Base-by-base conservation (phyloP, 2,797 vertebrate species). In the Macropus fuliginosus region DNA sequence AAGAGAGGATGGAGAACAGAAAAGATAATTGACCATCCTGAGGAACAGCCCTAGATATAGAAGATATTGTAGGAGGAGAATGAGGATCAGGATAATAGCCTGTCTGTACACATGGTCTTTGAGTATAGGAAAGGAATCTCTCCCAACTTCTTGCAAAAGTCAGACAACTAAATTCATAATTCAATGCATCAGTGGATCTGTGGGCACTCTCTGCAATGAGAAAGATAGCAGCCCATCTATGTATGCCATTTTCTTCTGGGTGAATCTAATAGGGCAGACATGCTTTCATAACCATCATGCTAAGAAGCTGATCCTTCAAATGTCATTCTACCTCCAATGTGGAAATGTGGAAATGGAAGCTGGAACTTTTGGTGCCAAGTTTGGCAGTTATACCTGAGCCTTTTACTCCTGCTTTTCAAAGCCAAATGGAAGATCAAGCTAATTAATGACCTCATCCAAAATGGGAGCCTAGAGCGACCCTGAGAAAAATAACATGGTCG, bases 401-500 rank as follows among this genome's bases (percentile, higher is more conserved):
- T 40, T 50, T 21, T 11, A 50, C 9, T 27, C n/a, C 8, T 81
- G 9, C 21, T 50, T 50, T 50, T 87, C 40, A 50, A 46, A 50
- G 9, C 40, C 74, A 87, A 87, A 50, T 87, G 74, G 74, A 46
- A 87, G 40, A 87, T 90, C n/a, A 89, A 56, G 21, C 52, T 59
- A 91, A 54, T 52, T 55, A 40, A 52, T 56, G 56, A 96, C 90
- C 92, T 81, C 62, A 13, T 55, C 91, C 56, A 91, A 57, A 93
- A 24, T 27, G 9, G 91, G 34, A n/a, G 3, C 4, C 13, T 40
- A 24, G 18, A 31, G 29, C 18, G 8, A 16, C 2, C 40, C 34
- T 55, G 56, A 91, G 94, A 55, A 89, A 89, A 59, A 13, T 14
- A 31, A 3, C 50, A 66, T 5, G 90, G 8, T 28, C 3, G 21